Conservation (phyloP, 2,113 vertebrate genomes). For the Syngnathus typhle region DNA sequence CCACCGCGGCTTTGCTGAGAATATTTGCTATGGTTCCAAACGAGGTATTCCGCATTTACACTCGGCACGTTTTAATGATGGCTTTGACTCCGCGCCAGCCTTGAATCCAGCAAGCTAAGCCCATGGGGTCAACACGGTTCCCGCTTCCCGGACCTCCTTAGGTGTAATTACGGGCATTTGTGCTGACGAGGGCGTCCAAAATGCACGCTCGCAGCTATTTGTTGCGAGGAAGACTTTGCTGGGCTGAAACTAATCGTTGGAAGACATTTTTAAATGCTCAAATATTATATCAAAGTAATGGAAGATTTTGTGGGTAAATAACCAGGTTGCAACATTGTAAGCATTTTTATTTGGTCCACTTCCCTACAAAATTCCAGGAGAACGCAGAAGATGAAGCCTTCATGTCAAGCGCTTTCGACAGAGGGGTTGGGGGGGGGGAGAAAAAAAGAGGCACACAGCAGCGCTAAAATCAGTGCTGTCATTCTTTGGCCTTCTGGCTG, state of each 20-base stretch:
- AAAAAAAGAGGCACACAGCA: background rate
- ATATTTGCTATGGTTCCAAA: slow-evolving; percentile 7
- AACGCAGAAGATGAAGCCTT: background rate
- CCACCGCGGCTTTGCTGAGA: slow-evolving; percentile 1
- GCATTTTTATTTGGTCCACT: background rate
- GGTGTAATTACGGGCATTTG: slow-evolving; percentile 23
- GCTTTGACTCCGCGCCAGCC: background rate
- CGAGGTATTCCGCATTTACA: background rate
- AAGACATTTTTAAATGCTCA: too few species aligned
- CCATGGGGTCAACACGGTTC: background rate
- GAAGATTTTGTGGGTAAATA: too few species aligned
- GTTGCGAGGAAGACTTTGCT: background rate
- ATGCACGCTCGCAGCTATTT: background rate
- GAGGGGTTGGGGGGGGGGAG: background rate
- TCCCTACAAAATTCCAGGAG: background rate
- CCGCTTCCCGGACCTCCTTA: slow-evolving; percentile 17
- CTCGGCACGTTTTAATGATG: background rate
- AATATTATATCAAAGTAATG: too few species aligned
- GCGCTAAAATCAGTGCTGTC: background rate
- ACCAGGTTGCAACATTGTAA: too few species aligned
- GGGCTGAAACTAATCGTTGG: background rate
- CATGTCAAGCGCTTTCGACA: background rate
- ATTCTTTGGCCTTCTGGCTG: background rate
- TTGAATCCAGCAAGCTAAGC: background rate
- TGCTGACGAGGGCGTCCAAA: background rate